Base-by-base conservation (phyloP, 2,888 invertebrate species). In the Lepidocyrtoides sp. region DNA sequence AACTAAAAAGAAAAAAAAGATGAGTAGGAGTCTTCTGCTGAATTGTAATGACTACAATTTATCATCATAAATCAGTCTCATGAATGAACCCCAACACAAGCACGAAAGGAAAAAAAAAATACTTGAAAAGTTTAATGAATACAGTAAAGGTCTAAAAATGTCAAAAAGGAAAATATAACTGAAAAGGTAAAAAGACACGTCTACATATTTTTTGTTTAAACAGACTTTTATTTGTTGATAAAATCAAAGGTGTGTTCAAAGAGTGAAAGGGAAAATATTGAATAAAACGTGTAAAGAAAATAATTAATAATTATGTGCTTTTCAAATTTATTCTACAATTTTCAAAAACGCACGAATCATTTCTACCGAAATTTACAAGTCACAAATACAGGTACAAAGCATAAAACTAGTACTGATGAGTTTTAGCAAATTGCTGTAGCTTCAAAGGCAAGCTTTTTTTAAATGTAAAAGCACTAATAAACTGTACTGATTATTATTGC, bases 11-110 rank as follows among this genome's bases (percentile, higher is more conserved):
- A 79, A 83, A 36, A 72, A 23, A 57, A 57, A 36, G n/a, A 41
- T 51, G 77, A 77, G 51, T 26, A 23, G 17, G n/a, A 77, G 51
- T 29, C 54, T 29, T 77, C 66, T 69, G 81, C 41, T 44, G 88
- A 88, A 36, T 81, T 88, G 66, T 26, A 69, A 54, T 88, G 81
- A 81, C 63, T 10, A 60, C 36, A 12, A 72, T 63, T 12, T n/a
- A 51, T 69, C 79, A 88, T 88, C 54, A 81, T 88, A 72, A 89
- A 82, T 89, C 89, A 88, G 41, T 72, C 29, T 72, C 84, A 29
- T 60, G 32, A 51, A n/a, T 26, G 36, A n/a, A 84, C 69, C 41
- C 51, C 26, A 48, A 60, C 41, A 60, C 10, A 84, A 72, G 84
- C 69, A 23, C 2, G 44, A 63, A 48, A 20, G 41, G 41, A 72